Base-by-base conservation (phyloP, 1,140 invertebrate genomes). In the Panulirus ornatus region DNA sequence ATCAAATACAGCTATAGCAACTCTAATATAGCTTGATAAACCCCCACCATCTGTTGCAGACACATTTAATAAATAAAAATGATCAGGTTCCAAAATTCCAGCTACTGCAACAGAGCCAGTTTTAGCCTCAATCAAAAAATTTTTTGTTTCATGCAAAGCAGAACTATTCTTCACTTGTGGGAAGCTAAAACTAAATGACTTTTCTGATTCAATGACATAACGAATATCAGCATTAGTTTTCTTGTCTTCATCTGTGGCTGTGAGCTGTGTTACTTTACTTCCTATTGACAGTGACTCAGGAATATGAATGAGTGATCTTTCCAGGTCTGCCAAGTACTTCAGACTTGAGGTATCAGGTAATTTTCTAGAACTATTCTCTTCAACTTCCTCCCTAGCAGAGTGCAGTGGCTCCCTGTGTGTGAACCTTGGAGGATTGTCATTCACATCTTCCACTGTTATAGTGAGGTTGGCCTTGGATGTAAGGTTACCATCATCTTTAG, bases 381-480 rank as follows among this genome's bases (percentile, higher is more conserved):
- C 85, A 22, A 47, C 19, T 27, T 36, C 75, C 40, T 84, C 75
- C 63, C 78, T 84, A 16, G 88, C 58, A 8, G 84, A 73, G 73
- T 85, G 81, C 9, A 84, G 79, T 44, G 89, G 84, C 16, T 79
- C 81, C 91, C 82, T 75, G 16, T 88, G 40, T 42, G 58, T 58
- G 86, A 94, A 94, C 47, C 93, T 92, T 0, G 97, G 97, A 0
- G 95, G 92, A 94, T 98, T 97, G 93, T 98, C 97, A 93, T 98
- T 98, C 88, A 96, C 95, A 94, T 98, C 97, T 8, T 95, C 94
- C 19, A 98, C 94, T 0, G 94, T 94, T 76, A 98, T 95, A 0
- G 94, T 96, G 3, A 98, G 92, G 91, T 95, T 95, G 0, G 96
- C 92, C 19, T 87, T 91, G 1, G 92, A 93, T 34, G 95, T 96